phyloP scores from a whole-genome alignment of 1,140 invertebrate genomes.

The Mamestra configurata region DNA sequence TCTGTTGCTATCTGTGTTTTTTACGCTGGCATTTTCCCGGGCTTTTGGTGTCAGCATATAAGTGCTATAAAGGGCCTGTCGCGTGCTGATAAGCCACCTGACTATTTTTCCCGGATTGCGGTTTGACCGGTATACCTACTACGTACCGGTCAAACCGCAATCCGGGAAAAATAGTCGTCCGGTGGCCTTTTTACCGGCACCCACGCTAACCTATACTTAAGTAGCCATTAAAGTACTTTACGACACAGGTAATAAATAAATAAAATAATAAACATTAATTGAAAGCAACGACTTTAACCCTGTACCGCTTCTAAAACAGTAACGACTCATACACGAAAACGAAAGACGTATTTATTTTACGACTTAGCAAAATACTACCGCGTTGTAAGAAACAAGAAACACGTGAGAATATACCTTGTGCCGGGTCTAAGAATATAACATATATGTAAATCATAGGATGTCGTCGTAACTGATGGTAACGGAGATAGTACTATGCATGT shows the following conservation, averaged over 20 bases:
- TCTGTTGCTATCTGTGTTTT: conserved; percentile 1
- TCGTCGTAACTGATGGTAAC: conserved; percentile 32
- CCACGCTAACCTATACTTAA: neutral
- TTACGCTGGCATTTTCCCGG: neutral
- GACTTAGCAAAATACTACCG: conserved; percentile 31
- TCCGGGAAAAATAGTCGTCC: neutral
- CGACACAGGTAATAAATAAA: conserved; percentile 14
- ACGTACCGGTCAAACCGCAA: neutral
- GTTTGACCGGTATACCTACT: neutral
- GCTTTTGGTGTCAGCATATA: neutral
- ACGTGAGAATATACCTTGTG: conserved; percentile 36
- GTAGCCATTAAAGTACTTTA: conserved; percentile 14
- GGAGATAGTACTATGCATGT: conserved; percentile 14
- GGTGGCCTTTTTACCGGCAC: neutral
- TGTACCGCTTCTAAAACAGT: conserved; percentile 12
- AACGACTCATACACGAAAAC: conserved; percentile 9
- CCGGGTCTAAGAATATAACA: conserved; percentile 26
- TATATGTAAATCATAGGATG: conserved; percentile 49
- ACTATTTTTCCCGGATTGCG: neutral
- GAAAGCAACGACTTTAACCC: conserved; percentile 1
- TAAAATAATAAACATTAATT: conserved; percentile 19
- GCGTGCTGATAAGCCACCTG: neutral
- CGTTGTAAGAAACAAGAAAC: neutral
- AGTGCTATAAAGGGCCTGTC: neutral
- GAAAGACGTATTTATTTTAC: conserved; percentile 33